A percentile compares a stretch with the other conserved stretches of the same genome.
Evolutionary conservation across 2,888 invertebrate species (phyloP).

Genomic region (Oscheius sp.): DNA sequence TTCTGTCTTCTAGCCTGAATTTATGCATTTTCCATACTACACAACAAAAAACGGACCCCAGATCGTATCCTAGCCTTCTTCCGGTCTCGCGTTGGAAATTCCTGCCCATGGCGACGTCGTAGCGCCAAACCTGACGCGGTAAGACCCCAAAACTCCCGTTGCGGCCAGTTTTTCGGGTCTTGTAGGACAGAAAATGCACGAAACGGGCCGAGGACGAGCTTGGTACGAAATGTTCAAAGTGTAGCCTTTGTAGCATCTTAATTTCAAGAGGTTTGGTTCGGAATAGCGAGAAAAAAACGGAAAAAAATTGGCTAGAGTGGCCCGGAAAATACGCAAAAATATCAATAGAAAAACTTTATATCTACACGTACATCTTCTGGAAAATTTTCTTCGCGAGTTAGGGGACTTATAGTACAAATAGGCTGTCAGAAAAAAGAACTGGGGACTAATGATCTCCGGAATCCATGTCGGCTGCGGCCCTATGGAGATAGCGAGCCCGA

Average conservation of each 20-base stretch:
- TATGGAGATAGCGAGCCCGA: constrained; percentile 52
- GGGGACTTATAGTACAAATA: too few relatives aligned
- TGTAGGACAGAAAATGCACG: not conserved
- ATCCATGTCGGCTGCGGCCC: not conserved
- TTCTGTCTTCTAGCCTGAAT: constrained; percentile 42
- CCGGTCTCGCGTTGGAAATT: constrained; percentile 48
- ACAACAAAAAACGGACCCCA: constrained; percentile 37
- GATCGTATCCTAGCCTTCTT: constrained; percentile 44
- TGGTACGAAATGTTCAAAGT: too few relatives aligned
- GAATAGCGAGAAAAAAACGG: too few relatives aligned
- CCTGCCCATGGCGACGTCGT: constrained; percentile 42
- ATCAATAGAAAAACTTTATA: too few relatives aligned
- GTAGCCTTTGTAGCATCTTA: too few relatives aligned
- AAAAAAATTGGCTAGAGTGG: too few relatives aligned
- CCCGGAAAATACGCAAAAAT: too few relatives aligned
- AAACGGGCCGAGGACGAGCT: too few relatives aligned
- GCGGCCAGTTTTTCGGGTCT: constrained; percentile 9
- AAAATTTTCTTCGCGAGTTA: too few relatives aligned
- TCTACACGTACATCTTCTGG: too few relatives aligned
- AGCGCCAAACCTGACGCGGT: constrained; percentile 34
- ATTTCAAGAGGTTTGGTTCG: too few relatives aligned
- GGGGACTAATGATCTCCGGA: constrained; percentile 43
- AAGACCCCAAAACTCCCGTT: constrained; percentile 26
- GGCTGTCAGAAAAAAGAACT: constrained; percentile 73
- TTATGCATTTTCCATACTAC: not conserved